Evolutionary conservation across 2,888 invertebrate genomes (phyloP).

Genomic region (Anticlea derivata): DNA sequence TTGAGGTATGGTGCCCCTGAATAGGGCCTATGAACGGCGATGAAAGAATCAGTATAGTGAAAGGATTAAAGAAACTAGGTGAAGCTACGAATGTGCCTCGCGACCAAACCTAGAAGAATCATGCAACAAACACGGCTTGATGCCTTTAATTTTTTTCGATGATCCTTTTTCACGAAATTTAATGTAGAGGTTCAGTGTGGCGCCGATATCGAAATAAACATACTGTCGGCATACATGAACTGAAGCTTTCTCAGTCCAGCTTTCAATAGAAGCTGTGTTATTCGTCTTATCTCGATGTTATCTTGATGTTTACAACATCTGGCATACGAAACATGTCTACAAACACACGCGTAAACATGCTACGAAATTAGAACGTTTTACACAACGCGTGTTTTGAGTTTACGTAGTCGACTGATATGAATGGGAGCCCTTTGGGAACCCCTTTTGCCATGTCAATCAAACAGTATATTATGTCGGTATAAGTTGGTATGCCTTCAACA

Average conservation of each 20-base stretch:
- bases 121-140: too few relatives aligned
- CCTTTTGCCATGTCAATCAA: background rate
- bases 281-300: constrained; percentile 40
- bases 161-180: too few relatives aligned
- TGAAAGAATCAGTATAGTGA: too few relatives aligned
- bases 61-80: too few relatives aligned
- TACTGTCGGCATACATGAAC: constrained; percentile 4
- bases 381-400: background rate
- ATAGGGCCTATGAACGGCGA: too few relatives aligned
- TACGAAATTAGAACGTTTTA: constrained; percentile 20
- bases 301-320: constrained; percentile 44
- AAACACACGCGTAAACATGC: constrained; percentile 13
- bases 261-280: constrained; percentile 22
- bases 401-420: constrained; percentile 1
- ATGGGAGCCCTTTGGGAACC: background rate
- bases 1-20: too few relatives aligned
- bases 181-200: too few relatives aligned
- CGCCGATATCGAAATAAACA: background rate
- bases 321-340: constrained; percentile 10
- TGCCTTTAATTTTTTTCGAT: too few relatives aligned
- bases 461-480: background rate
- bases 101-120: too few relatives aligned
- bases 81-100: too few relatives aligned
- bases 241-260: background rate
- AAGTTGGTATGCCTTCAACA: too few relatives aligned